These are phyloP conservation scores for Lasiurus borealis DNA, from an alignment of 2,113 vertebrate genomes.

Conservation along the genomic window DNA sequence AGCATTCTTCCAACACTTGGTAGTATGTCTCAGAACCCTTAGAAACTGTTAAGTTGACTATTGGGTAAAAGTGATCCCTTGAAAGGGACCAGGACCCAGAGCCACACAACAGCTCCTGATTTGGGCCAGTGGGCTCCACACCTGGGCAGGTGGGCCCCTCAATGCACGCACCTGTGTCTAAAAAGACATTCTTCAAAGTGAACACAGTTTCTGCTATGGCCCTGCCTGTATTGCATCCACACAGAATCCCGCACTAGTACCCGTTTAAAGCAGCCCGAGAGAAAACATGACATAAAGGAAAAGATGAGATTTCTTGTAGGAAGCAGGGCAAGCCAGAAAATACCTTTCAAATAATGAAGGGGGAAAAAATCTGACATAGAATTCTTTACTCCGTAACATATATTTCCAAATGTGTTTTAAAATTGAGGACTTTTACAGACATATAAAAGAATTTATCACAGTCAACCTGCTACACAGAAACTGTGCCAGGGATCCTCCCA, in stretches of 20 bases:
- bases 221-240: accelerated
- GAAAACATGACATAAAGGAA: background rate
- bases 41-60: background rate
- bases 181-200: background rate
- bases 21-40: background rate
- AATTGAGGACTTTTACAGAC: background rate
- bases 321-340: background rate
- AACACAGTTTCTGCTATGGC: background rate
- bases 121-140: background rate
- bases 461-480: background rate
- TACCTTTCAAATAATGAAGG: background rate
- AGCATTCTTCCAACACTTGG: background rate
- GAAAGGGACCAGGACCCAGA: accelerated
- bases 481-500: background rate
- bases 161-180: background rate
- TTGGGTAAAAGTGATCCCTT: background rate
- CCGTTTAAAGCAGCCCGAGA: background rate
- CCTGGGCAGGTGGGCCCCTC: background rate
- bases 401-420: background rate
- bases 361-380: too few species aligned
- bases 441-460: background rate
- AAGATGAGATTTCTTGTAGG: background rate
- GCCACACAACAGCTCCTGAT: background rate
- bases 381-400: background rate
- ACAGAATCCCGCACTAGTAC: background rate